Evolutionary conservation across 2,113 vertebrate species (phyloP), one percentile per base, ranked within the genome.

Genomic region (Arothron firmamentum): DNA sequence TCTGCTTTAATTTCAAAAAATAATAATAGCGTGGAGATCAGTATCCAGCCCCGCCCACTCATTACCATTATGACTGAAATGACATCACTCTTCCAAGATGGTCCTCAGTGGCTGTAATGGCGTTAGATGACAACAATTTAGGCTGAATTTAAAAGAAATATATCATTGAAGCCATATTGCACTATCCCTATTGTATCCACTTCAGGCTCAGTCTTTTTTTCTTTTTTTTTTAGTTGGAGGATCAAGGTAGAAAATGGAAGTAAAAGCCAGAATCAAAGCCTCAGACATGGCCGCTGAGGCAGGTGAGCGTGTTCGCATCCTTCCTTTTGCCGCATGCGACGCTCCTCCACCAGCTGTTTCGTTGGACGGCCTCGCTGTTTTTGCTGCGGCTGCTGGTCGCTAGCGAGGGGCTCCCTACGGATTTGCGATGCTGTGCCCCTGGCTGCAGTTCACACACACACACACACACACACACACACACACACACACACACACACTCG

Each of bases 391-490:
- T 82, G 84, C 66, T 74, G 65, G 87, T 84, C 58, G 65, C 87
- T 83, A 81, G 77, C 82, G 70, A 77, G 78, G 73, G 74, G 79
- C 78, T 84, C 76, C 83, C 79, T 70, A 67, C 81, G 79, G 78
- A 81, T 72, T 56, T 76, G 75, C 63, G 77, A 79, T 83, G 85
- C 77, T 64, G 54, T 82, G 77, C 82, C 87, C 81, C 85, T 82
- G 87, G 87, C 84, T 83, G 76, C 84, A 79, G 81, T 89, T 88
- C 84, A 81, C 82, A 28, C n/a, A n/a, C n/a, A n/a, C 84, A 81
- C 82, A 28, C 84, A 81, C 82, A 28, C 84, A 81, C 82, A 28
- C 84, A 81, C 82, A 28, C 84, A 81, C 82, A 28, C n/a, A n/a
- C 25, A 25, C 25, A 25, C 25, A 25, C 25, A 25, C 25, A 25